Evolutionary conservation across 1,140 invertebrate species (phyloP).

Genomic region (Camponotus vicinus): DNA sequence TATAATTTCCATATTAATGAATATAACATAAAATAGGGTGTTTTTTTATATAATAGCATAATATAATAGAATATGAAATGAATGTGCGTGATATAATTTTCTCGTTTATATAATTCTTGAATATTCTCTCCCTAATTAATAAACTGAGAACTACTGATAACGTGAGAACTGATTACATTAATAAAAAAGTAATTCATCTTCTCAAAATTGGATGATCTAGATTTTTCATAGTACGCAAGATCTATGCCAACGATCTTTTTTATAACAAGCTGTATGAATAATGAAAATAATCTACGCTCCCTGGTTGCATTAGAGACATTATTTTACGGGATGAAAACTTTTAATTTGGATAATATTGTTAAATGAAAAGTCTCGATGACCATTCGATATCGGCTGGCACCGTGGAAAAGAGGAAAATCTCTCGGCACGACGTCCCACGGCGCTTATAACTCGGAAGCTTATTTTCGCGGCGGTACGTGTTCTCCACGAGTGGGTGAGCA

Average conservation of each 20-base stretch:
- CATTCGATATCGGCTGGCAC: not conserved
- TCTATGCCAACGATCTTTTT: not conserved
- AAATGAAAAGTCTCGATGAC: slow-evolving; percentile 33
- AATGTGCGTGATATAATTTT: too few relatives aligned
- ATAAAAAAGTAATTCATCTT: not conserved
- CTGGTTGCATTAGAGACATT: not conserved
- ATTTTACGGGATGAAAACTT: slow-evolving; percentile 10
- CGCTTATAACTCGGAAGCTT: slow-evolving; percentile 69
- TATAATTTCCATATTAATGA: not conserved
- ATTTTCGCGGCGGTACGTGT: slow-evolving; percentile 73
- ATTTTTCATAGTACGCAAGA: not conserved
- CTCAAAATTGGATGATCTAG: not conserved
- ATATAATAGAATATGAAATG: too few relatives aligned
- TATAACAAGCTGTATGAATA: not conserved
- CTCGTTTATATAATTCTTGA: too few relatives aligned
- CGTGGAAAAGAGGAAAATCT: slow-evolving; percentile 9
- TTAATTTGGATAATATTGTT: not conserved
- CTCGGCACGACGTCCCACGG: not conserved
- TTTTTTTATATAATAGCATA: not conserved
- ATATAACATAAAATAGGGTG: not conserved
- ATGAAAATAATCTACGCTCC: not conserved
- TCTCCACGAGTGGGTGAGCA: slow-evolving; percentile 69
- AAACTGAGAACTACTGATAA: too few relatives aligned
- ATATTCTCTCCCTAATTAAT: not conserved
- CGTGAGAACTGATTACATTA: not conserved